Conservation (phyloP, 2,113 vertebrate species). For the Ailuropoda melanoleuca region DNA sequence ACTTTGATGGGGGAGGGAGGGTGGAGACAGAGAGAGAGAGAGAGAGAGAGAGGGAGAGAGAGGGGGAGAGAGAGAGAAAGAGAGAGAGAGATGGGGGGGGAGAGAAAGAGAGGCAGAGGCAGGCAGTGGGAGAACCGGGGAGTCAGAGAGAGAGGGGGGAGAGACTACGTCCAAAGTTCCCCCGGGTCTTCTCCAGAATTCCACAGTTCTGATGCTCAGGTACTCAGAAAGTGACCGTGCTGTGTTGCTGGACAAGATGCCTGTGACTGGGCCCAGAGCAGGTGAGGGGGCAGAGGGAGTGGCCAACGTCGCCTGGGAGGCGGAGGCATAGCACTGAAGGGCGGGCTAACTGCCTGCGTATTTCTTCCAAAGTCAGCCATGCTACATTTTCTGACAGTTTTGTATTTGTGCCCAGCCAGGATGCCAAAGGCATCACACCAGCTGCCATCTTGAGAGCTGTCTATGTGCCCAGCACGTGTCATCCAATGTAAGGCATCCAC, state of each 20-base stretch:
- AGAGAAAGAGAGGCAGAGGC: background rate
- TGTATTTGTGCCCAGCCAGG: background rate
- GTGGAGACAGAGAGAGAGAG: background rate
- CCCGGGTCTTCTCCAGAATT: slow-evolving; percentile 67
- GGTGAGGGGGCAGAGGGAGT: fast-evolving
- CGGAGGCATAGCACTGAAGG: background rate
- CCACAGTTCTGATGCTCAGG: slow-evolving; percentile 73
- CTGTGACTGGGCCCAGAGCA: background rate
- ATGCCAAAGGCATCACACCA: background rate
- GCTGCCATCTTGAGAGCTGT: background rate
- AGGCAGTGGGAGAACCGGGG: background rate
- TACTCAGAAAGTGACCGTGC: slow-evolving; percentile 73
- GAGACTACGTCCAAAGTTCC: slow-evolving; percentile 43
- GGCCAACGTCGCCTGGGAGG: background rate
- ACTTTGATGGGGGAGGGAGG: background rate
- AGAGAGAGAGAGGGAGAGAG: background rate
- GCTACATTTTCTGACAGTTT: background rate
- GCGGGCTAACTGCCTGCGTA: background rate
- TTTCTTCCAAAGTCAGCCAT: background rate
- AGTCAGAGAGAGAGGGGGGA: slow-evolving; percentile 1
- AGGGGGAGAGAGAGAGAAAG: background rate
- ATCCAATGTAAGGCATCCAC: background rate
- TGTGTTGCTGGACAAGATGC: background rate
- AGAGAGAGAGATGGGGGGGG: background rate
- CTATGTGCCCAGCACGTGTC: background rate